Base-by-base conservation (phyloP, 2,888 invertebrate species). In the Chalcis sispes region DNA sequence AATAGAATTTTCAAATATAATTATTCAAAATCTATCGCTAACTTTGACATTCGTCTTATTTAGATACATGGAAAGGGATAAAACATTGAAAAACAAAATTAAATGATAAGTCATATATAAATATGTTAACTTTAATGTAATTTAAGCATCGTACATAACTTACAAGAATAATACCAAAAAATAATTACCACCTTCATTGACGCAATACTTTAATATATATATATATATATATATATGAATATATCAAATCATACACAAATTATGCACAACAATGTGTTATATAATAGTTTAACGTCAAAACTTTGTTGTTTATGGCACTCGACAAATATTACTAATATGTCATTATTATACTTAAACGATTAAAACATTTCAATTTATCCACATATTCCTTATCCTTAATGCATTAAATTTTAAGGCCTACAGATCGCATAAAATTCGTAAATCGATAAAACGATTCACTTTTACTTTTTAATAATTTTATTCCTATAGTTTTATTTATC, bases 91-190 rank as follows among this genome's bases (percentile, higher is more conserved):
- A 13, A 48, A 58, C 40, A 25, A 52, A 4, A 61, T 18, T 20
- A n/a, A 42, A 20, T 52, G 27, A 70, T 64, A 18, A 76, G 65
- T 40, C 32, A n/a, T 59, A 50, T 23, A 32, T 71, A 67, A 54
- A 73, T 27, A 42, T 52, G 54, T 80, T 75, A 80, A 74, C 72
- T 75, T 78, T 77, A 74, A 69, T 81, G 72, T 78, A 78, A 81
- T 81, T 77, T 78, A 78, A 79, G 77, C 77, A 79, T 72, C 76
- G 32, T 79, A 82, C 79, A 80, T 78, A 77, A 79, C 69, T 50
- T 80, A 80, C 75, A 78, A 79, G 64, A 79, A 80, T 77, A 73
- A 82, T 80, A 79, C 79, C 67, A 74, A 79, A 81, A 80, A 81
- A 81, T 79, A 77, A 81, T 77, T 72, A 77, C 58, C 70, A 76